Base-by-base conservation (phyloP, 2,797 vertebrate species). In the Pseudopleuronectes americanus region DNA sequence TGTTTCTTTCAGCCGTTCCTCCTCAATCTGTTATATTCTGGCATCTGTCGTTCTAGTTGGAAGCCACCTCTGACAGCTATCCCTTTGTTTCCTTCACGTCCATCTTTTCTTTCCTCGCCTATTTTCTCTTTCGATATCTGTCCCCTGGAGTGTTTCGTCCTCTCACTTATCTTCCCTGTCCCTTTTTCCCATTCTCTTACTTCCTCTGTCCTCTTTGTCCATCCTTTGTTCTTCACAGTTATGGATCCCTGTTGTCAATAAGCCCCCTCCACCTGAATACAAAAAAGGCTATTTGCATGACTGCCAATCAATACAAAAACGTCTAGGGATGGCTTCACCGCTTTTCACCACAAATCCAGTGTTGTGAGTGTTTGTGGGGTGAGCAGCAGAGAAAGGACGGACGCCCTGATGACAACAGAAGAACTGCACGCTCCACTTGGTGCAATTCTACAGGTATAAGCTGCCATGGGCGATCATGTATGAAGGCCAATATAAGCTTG, bases 241-340 rank as follows among this genome's bases (percentile, higher is more conserved):
- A 92, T 90, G 14, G 88, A 92, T 91, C 79, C 24, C 41, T 28
- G 64, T 60, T 72, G 82, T 81, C 86, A 79, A 89, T 90, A 71
- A 41, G 47, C 70, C 47, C 48, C 75, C 83, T 38, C 66, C 60
- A 52, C 56, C 28, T 66, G 87, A 90, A 91, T 91, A 83, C 86
- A 81, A 87, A 90, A 66, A 66, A 81, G 61, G 48, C 51, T 31
- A 81, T 91, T 77, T 89, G 70, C 85, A 88, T 89, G 72, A 62
- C 66, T 38, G 53, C 54, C 60, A 77, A 74, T 86, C 86, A 63
- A 81, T 84, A 78, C 49, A 3, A 56, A 17, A 70, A 80, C 69
- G 71, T 71, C 56, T 67, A 76, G 19, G 14, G 65, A 55, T 10
- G 21, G 64, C 47, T 52, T 9, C 36, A 53, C 26, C 17, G 55